Base-by-base conservation (phyloP, 2,797 vertebrate species). In the Heterohyrax brucei region DNA sequence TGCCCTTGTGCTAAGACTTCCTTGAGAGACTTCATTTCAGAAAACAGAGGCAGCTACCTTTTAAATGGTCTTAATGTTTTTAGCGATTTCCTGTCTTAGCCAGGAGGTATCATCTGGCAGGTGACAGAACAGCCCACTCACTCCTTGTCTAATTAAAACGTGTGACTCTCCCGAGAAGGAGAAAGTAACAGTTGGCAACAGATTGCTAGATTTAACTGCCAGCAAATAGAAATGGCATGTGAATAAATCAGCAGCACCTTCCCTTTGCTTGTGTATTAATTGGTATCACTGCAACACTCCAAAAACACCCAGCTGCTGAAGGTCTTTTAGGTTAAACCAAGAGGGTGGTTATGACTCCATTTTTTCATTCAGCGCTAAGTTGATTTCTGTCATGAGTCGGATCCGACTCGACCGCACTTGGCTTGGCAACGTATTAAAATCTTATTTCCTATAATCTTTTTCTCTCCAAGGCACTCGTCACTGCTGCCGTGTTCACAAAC, bases 21-120 rank as follows among this genome's bases (percentile, higher is more conserved):
- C 59, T 88, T 87, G 85, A 93, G 78, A 87, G 12, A 73, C 90
- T 95, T 95, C 61, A 81, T 90, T 92, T 97, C 77, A 82, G 84
- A 73, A 93, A 92, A 83, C 64, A 96, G 83, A 95, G 79, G 76
- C 83, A 66, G 79, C 59, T 79, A 53, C 64, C 62, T 93, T 94
- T 92, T 90, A 87, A 97, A 81, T 50, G 66, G n/a, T 10, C 46
- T 76, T 59, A 66, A 72, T 62, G 53, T 66, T 80, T 89, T 80
- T 48, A 94, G 76, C 30, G 24, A 82, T 89, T 93, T 91, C 83
- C 66, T 81, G 83, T 80, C 56, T 73, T 73, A 89, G 76, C 61
- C 76, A 70, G 78, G 89, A 82, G 39, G 22, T 78, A 44, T 91
- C 83, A 91, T 83, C 95, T 80, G 87, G 92, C 92, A 91, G 77